phyloP scores from a whole-genome alignment of 2,113 vertebrate genomes.

The Solenodon paradoxus region DNA sequence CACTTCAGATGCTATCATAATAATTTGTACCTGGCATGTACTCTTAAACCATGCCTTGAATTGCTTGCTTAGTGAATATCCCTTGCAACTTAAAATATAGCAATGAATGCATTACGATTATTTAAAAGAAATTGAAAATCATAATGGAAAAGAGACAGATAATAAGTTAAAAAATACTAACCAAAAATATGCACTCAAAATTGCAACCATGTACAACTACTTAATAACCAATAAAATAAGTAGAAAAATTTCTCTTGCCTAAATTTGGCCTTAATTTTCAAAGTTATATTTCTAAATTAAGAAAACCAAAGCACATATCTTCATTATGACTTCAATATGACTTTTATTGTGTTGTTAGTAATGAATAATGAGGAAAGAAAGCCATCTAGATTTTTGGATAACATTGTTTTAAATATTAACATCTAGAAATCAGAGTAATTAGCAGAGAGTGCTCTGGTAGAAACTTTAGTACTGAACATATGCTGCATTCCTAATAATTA shows the following conservation, averaged over 20 bases:
- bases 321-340: not conserved
- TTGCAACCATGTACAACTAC: not conserved
- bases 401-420: not conserved
- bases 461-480: not conserved
- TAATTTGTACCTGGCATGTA: not conserved
- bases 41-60: not conserved
- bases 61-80: not conserved
- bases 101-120: not conserved
- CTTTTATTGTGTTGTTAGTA: not conserved
- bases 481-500: not conserved
- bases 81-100: not conserved
- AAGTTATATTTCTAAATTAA: not conserved
- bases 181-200: not conserved
- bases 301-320: slow-evolving; percentile 27
- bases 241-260: not conserved
- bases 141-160: not conserved
- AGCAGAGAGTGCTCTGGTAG: not conserved
- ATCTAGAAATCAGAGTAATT: not conserved
- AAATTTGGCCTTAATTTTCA: not conserved
- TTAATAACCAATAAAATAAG: not conserved
- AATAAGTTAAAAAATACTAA: not conserved
- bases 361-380: slow-evolving; percentile 19
- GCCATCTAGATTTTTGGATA: slow-evolving; percentile 10
- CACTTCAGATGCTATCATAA: not conserved
- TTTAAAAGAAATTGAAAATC: not conserved